phyloP scores from a whole-genome alignment of 2,888 invertebrate genomes.

The Anodontia alba region DNA sequence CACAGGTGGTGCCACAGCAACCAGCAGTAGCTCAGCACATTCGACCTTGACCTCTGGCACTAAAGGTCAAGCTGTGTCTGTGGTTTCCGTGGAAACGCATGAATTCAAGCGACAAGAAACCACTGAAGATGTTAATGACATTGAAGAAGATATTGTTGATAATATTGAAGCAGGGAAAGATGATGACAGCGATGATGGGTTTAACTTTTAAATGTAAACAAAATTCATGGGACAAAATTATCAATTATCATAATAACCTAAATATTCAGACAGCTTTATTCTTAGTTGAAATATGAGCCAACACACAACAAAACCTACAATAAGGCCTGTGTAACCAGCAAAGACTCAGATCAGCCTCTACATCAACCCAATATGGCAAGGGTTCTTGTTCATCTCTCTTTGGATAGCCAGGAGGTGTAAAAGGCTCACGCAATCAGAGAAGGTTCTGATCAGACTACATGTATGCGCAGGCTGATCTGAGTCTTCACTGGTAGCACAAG shows the following conservation, averaged over 20 bases:
- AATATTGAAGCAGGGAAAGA: slow-evolving; percentile 11
- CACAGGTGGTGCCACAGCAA: background rate
- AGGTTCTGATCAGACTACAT: too few relatives aligned
- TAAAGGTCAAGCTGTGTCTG: background rate
- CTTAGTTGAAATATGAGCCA: too few relatives aligned
- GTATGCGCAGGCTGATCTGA: too few relatives aligned
- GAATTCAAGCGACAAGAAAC: slow-evolving; percentile 35
- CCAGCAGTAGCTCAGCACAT: background rate
- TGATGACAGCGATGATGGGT: slow-evolving; percentile 24
- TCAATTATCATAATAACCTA: background rate
- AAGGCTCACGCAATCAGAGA: too few relatives aligned
- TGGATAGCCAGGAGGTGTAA: too few relatives aligned
- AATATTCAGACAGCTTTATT: too few relatives aligned
- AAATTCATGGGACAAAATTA: background rate
- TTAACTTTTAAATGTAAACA: slow-evolving; percentile 23
- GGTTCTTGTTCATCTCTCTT: too few relatives aligned
- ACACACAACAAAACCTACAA: too few relatives aligned
- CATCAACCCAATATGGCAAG: too few relatives aligned
- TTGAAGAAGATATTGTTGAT: slow-evolving; percentile 38
- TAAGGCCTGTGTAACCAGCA: too few relatives aligned
- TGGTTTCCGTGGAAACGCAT: background rate
- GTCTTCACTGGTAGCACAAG: too few relatives aligned
- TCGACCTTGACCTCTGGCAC: slow-evolving; percentile 10
- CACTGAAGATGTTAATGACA: slow-evolving; percentile 46
- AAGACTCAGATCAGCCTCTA: too few relatives aligned